Evolutionary conservation across 2,113 vertebrate genomes (phyloP).

Genomic region (Epinephelus cyanopodus): DNA sequence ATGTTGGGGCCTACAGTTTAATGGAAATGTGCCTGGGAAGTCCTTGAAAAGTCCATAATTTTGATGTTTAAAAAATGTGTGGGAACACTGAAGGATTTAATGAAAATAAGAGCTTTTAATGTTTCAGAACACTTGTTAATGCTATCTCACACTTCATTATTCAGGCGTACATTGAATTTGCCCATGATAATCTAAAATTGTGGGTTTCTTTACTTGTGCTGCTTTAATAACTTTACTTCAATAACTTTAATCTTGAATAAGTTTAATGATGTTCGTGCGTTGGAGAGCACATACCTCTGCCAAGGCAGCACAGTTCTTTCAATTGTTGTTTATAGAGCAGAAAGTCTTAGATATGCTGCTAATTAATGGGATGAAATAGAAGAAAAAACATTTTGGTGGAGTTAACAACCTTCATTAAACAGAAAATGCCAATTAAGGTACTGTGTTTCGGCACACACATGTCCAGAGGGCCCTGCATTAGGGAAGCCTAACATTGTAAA

Average conservation of each 20-base stretch:
- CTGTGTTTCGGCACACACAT: not conserved
- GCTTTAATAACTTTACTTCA: not conserved
- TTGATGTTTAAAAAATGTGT: too few relatives aligned
- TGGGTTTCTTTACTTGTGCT: not conserved
- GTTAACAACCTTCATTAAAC: not conserved
- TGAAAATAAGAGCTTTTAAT: not conserved
- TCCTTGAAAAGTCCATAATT: too few relatives aligned
- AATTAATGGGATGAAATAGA: not conserved
- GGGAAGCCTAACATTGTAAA: not conserved
- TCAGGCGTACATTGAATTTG: not conserved
- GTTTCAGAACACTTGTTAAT: not conserved
- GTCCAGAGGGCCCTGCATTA: not conserved
- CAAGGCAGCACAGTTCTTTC: not conserved
- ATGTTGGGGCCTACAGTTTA: too few relatives aligned
- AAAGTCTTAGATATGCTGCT: constrained; percentile 4
- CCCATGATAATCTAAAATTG: not conserved
- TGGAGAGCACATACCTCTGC: not conserved
- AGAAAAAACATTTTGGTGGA: not conserved
- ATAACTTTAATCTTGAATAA: not conserved
- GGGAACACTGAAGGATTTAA: not conserved
- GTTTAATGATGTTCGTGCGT: not conserved
- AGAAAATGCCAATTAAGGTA: not conserved
- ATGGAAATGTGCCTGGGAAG: too few relatives aligned
- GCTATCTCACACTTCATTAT: not conserved
- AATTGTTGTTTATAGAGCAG: not conserved